A percentile compares a stretch with the other conserved stretches of the same genome.
phyloP scores from a whole-genome alignment of 2,888 invertebrate genomes.

The Eustalomyia histrio region DNA sequence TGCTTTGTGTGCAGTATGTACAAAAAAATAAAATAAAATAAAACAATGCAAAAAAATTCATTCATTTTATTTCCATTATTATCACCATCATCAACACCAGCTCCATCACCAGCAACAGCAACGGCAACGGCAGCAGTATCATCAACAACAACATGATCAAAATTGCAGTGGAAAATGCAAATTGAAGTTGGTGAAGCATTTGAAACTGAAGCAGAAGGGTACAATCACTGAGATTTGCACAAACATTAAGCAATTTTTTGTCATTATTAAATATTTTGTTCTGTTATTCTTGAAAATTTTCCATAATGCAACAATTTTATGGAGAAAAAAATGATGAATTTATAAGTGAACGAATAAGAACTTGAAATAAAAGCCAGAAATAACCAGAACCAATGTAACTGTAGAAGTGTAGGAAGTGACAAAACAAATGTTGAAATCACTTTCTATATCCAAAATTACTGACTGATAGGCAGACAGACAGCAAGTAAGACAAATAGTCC shows the following conservation, averaged over 20 bases:
- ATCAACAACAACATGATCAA: background rate
- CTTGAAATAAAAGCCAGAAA: conserved; percentile 10
- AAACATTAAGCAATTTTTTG: background rate
- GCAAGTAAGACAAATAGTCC: conserved; percentile 42
- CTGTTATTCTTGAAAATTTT: conserved; percentile 1
- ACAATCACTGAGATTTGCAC: conserved; percentile 16
- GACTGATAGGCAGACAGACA: conserved; percentile 15
- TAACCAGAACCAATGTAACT: conserved; percentile 4
- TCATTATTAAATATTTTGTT: conserved; percentile 16
- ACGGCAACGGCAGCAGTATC: background rate
- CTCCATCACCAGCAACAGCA: conserved; percentile 3
- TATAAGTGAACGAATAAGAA: background rate
- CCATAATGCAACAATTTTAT: background rate
- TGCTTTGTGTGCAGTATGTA: background rate
- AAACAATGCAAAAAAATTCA: conserved; percentile 39
- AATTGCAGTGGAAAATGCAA: conserved; percentile 2
- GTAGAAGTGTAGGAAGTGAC: conserved; percentile 19
- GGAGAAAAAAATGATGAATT: background rate
- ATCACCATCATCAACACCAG: conserved; percentile 36
- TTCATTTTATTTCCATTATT: conserved; percentile 41
- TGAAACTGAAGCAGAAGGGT: background rate
- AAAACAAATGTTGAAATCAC: conserved; percentile 55
- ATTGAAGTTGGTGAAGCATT: background rate
- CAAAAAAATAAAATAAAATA: conserved; percentile 4
- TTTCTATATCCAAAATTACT: conserved; percentile 20